Evolutionary conservation across 2,113 vertebrate species (phyloP).

Genomic region (Erpornis zantholeuca): DNA sequence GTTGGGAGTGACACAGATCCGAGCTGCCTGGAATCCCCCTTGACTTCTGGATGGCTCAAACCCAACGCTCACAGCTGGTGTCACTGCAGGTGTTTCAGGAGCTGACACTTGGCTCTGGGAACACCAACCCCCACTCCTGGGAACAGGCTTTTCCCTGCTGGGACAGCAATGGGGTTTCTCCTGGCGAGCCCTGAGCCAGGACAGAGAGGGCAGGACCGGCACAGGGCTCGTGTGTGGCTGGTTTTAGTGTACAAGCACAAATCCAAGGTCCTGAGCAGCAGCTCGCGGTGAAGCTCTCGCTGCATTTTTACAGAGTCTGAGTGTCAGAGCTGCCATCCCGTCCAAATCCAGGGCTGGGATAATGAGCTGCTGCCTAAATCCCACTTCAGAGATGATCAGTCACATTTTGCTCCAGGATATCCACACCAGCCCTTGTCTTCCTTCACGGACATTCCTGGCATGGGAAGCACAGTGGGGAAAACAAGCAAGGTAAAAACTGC

Average conservation of each 20-base stretch:
- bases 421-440: neutral
- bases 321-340: neutral
- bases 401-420: neutral
- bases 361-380: neutral
- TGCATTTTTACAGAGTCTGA: neutral
- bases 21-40: neutral
- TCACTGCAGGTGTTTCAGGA: neutral
- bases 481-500: neutral
- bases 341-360: neutral
- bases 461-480: neutral
- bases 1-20: rapidly evolving
- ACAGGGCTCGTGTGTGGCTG: neutral
- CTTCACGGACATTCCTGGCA: neutral
- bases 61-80: neutral
- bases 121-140: neutral
- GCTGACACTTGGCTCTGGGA: neutral
- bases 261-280: neutral
- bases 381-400: neutral
- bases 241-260: neutral
- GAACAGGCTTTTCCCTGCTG: neutral
- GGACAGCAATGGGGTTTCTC: neutral
- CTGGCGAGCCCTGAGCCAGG: neutral
- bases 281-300: neutral
- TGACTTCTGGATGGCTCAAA: neutral
- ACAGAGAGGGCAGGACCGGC: neutral